Evolutionary conservation across 2,888 invertebrate genomes (phyloP), one percentile per base, ranked within the genome.

Genomic region (Amiota minor): DNA sequence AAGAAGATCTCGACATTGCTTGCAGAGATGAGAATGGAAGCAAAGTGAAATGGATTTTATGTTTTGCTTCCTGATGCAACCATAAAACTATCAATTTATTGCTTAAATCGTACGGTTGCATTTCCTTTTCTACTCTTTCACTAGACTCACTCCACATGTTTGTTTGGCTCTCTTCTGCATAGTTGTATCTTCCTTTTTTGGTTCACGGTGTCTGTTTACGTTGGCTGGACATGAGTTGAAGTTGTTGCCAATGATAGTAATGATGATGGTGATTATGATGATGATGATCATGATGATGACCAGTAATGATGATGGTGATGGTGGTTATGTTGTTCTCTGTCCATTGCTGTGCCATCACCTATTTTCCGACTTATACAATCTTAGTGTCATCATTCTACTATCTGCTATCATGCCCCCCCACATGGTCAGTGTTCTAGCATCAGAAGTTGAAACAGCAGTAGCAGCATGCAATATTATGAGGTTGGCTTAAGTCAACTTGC

Each of bases 1-100:
- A 35, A 8, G 35, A 35, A 35, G 35, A 35, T 6, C 2, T 35
- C 6, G 35, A 6, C 6, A 8, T 6, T 4, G 35, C 2, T 35
- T 35, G 35, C 35, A 35, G 6, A 35, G 6, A 35, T 35, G 35
- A 4, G 35, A 35, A 35, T 35, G 6, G 35, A 35, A 35, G 35
- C 35, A 35, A 35, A 35, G 6, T 8, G 35, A 35, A 35, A 35
- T 35, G 6, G 35, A 2, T 35, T 35, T 35, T 35, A 35, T 35
- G 35, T 35, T 35, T 3, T 35, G 35, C 35, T 83, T 82, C 81
- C 50, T 59, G 67, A 20, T 72, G 79, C 84, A 85, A 35, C 59
- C 85, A 83, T 85, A 85, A 83, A 83, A 83, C 83, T 82, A 83
- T 83, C 85, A 83, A 83, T 83, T 83, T 83, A 85, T 83, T 79